phyloP scores from a whole-genome alignment of 1,140 invertebrate species.

The Andrena cerasifolii region DNA sequence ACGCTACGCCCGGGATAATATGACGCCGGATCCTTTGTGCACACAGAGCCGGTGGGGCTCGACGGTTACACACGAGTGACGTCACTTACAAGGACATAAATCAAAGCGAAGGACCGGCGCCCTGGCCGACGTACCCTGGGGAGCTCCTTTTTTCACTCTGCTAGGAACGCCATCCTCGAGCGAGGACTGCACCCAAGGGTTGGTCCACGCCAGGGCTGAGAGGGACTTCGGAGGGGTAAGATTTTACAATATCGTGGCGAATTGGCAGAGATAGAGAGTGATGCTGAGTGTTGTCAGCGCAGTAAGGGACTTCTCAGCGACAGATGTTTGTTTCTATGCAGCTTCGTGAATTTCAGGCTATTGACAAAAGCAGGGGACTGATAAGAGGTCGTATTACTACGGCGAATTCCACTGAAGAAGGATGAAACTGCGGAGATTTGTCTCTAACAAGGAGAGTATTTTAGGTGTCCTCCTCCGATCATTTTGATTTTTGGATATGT shows the following conservation, averaged over 20 bases:
- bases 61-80: conserved; percentile 79
- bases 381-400: too few species aligned
- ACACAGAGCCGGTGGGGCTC: conserved; percentile 70
- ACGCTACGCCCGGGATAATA: conserved; percentile 80
- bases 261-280: conserved; percentile 13
- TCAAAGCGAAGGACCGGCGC: conserved; percentile 80
- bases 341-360: too few species aligned
- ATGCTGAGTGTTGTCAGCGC: neutral
- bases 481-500: too few species aligned
- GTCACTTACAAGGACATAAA: conserved; percentile 83
- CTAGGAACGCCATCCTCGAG: conserved; percentile 20
- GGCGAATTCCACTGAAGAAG: too few species aligned
- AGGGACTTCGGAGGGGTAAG: conserved; percentile 7
- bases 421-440: too few species aligned
- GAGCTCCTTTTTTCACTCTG: conserved; percentile 70
- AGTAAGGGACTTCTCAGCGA: conserved; percentile 2
- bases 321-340: too few species aligned
- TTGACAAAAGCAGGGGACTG: too few species aligned
- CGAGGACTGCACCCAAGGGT: conserved; percentile 33
- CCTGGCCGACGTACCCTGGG: conserved; percentile 72
- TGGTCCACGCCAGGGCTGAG: conserved; percentile 19
- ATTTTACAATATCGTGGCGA: conserved; percentile 24
- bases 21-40: conserved; percentile 81
- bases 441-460: too few species aligned
- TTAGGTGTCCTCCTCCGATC: too few species aligned